Base-by-base conservation (phyloP, 2,888 invertebrate species). In the Laothoe populi region DNA sequence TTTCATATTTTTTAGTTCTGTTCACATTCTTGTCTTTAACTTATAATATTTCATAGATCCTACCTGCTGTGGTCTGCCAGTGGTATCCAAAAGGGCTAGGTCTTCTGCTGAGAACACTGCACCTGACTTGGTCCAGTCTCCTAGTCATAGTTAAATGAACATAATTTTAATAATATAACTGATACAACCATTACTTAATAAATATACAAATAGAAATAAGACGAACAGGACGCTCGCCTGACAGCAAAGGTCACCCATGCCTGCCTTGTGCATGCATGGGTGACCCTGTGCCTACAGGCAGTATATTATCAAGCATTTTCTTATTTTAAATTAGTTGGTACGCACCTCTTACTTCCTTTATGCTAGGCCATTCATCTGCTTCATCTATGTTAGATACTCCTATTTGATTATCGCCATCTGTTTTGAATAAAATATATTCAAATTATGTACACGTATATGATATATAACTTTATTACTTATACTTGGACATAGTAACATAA, bases 31-130 rank as follows among this genome's bases (percentile, higher is more conserved):
- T n/a, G n/a, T n/a, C n/a, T n/a, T n/a, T n/a, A n/a, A n/a, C n/a
- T n/a, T n/a, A n/a, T n/a, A n/a, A n/a, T n/a, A n/a, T n/a, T n/a
- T n/a, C n/a, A n/a, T n/a, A n/a, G n/a, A 1, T 57, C 63, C 68
- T 69, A 88, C 88, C 83, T 90, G 84, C 61, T 88, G 88, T 19
- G 88, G 82, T 67, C 83, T 77, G n/a, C 84, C 88, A 48, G 91
- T 77, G 19, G 90, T 84, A 67, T 93, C 93, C 44, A 93, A 72
- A 13, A 93, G 75, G 38, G 93, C 92, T 57, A 93, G 75, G 66
- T 93, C 93, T 74, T 93, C 91, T 21, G 93, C 92, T 16, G 93
- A 93, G 69, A 93, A 93, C 1, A 93, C 88, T 5, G 93, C 91
- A 21, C 90, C 91, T n/a, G 83, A 79, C 72, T 88, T 90, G 69